Conservation (phyloP, 2,113 vertebrate species). For the Pterocles burchelli region DNA sequence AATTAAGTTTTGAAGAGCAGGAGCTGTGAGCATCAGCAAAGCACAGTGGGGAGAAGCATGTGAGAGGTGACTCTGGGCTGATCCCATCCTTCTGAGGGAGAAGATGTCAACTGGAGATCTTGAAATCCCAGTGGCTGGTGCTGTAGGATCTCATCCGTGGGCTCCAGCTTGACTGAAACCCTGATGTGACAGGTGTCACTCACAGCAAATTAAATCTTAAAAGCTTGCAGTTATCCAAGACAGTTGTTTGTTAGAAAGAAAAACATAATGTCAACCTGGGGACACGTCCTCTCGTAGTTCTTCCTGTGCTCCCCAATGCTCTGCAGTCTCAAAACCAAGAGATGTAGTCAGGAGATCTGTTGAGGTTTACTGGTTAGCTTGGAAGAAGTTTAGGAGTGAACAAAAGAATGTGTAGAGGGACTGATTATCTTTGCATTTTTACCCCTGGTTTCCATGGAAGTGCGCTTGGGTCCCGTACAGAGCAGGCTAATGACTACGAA, state of each 20-base stretch:
- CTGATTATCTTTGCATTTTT: neutral
- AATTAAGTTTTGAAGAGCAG: neutral
- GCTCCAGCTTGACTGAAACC: neutral
- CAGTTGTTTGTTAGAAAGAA: rapidly evolving
- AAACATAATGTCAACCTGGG: neutral
- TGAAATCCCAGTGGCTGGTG: neutral
- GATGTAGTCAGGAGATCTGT: neutral
- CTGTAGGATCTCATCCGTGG: rapidly evolving
- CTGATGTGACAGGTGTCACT: neutral
- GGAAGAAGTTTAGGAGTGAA: neutral
- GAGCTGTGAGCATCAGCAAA: neutral
- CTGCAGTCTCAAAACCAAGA: neutral
- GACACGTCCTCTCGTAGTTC: neutral
- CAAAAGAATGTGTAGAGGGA: neutral
- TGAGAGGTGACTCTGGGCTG: neutral
- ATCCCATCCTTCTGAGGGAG: neutral
- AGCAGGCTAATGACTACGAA: neutral
- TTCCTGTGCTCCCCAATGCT: neutral
- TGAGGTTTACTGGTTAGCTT: neutral
- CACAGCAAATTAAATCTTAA: neutral
- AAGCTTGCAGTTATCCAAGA: neutral
- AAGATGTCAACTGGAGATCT: too few species aligned
- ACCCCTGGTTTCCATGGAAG: neutral
- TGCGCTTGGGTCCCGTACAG: neutral
- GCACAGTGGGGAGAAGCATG: rapidly evolving